Percentiles rank a stretch among this genome's conserved stretches.
Evolutionary conservation across 1,140 invertebrate genomes (phyloP).

Genomic region (Pogonus chalceus): DNA sequence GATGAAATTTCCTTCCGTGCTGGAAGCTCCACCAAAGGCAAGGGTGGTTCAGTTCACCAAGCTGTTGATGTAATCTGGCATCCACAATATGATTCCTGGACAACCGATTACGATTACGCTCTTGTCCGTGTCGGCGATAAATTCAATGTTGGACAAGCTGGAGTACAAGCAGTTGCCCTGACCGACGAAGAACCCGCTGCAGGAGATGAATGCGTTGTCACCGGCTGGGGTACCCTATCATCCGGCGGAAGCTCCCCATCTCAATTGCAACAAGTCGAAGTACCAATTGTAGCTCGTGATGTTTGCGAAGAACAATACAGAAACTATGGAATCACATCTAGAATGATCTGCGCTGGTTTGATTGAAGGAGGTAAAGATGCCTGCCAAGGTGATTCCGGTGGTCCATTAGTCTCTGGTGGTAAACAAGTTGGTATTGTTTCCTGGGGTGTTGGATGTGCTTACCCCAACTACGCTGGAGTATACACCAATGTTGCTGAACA

Average conservation of each 20-base stretch:
- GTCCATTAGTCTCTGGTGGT: slow-evolving; percentile 40
- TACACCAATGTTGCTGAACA: slow-evolving; percentile 46
- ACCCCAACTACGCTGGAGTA: slow-evolving; percentile 46
- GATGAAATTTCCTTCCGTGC: slow-evolving; percentile 18
- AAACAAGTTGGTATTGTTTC: slow-evolving; percentile 47
- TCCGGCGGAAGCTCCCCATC: slow-evolving; percentile 8
- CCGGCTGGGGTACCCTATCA: slow-evolving; percentile 44
- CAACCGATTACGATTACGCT: slow-evolving; percentile 38
- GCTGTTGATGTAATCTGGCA: slow-evolving; percentile 31
- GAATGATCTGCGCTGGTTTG: slow-evolving; percentile 52
- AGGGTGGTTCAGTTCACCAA: slow-evolving; percentile 29
- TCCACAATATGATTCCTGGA: slow-evolving; percentile 29
- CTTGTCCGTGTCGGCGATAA: neutral
- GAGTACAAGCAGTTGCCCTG: slow-evolving; percentile 4
- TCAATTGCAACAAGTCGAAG: slow-evolving; percentile 24
- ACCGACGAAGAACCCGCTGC: neutral
- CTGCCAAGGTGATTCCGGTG: slow-evolving; percentile 43
- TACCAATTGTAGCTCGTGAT: slow-evolving; percentile 27
- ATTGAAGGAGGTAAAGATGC: slow-evolving; percentile 45
- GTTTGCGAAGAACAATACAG: slow-evolving; percentile 24
- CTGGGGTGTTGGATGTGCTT: slow-evolving; percentile 50
- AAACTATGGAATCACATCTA: neutral
- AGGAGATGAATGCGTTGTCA: slow-evolving; percentile 31
- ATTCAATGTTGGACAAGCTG: slow-evolving; percentile 1
- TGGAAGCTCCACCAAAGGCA: slow-evolving; percentile 24